A percentile compares a stretch with the other conserved stretches of the same genome.
Conservation (phyloP, 2,797 vertebrate genomes). For the Rhinatrema bivittatum region DNA sequence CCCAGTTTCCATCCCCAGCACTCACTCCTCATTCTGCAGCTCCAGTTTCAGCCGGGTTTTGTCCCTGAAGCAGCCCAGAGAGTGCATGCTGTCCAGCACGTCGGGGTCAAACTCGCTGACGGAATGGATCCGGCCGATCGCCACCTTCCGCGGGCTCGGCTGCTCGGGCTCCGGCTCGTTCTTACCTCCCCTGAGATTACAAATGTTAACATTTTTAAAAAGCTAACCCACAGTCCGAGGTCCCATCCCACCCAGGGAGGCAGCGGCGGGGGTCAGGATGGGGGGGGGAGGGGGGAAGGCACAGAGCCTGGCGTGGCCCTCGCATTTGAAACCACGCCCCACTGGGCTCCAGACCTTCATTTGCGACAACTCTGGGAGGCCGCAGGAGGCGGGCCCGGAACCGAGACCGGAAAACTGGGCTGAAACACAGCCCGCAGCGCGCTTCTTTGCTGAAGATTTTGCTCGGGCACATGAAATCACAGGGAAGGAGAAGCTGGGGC, state of each 20-base stretch:
- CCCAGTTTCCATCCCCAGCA: background rate
- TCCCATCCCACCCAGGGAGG: too few species aligned
- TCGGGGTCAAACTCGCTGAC: constrained; percentile 86
- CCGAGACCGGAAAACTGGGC: too few species aligned
- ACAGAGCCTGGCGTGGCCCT: too few species aligned
- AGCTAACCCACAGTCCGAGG: too few species aligned
- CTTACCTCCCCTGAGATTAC: constrained; percentile 62
- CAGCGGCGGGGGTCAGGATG: background rate
- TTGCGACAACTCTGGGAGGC: too few species aligned
- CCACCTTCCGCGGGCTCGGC: constrained; percentile 75
- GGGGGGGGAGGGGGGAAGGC: background rate
- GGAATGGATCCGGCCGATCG: constrained; percentile 72
- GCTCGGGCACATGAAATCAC: too few species aligned
- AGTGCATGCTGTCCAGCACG: constrained; percentile 89
- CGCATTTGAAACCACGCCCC: too few species aligned
- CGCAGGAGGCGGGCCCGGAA: background rate
- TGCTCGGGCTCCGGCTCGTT: constrained; percentile 81
- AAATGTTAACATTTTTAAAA: background rate
- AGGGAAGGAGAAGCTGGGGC: too few species aligned
- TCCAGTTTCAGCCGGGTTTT: constrained; percentile 79
- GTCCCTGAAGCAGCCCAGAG: constrained; percentile 86
- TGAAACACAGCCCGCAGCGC: too few species aligned
- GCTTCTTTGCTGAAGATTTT: too few species aligned
- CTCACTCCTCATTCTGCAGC: constrained; percentile 83
- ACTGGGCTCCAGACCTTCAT: too few species aligned